Conservation (phyloP, 2,888 invertebrate genomes). For the Latrodectus hesperus region DNA sequence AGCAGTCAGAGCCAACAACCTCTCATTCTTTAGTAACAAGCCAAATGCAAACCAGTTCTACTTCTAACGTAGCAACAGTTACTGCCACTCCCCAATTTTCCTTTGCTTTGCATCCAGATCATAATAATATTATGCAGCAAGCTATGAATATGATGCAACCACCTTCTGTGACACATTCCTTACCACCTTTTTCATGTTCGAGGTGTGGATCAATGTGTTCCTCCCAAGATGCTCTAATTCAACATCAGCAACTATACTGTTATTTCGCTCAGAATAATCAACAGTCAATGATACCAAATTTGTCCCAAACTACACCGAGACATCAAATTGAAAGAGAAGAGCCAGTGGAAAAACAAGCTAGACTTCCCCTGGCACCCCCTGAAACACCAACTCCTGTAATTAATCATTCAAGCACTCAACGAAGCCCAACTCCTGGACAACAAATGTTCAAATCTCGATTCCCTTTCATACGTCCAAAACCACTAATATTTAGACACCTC, state of each 20-base stretch:
- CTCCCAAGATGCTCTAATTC: slow-evolving; percentile 59
- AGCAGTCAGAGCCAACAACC: neutral
- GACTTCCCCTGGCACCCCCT: slow-evolving; percentile 6
- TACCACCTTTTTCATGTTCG: slow-evolving; percentile 48
- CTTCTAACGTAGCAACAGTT: slow-evolving; percentile 13
- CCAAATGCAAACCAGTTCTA: neutral
- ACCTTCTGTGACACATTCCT: slow-evolving; percentile 10
- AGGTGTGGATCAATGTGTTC: slow-evolving; percentile 58
- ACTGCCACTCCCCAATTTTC: slow-evolving; percentile 48
- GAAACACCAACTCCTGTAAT: slow-evolving; percentile 36
- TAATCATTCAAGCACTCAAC: slow-evolving; percentile 16
- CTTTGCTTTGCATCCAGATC: slow-evolving; percentile 62
- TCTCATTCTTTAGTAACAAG: slow-evolving; percentile 9
- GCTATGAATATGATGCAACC: slow-evolving; percentile 52
- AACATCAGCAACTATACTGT: slow-evolving; percentile 66
- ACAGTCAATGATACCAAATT: slow-evolving; percentile 24
- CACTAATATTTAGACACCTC: slow-evolving; percentile 91
- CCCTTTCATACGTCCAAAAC: slow-evolving; percentile 72
- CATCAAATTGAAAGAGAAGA: slow-evolving; percentile 26
- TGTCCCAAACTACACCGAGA: slow-evolving; percentile 10
- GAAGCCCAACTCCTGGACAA: slow-evolving; percentile 61
- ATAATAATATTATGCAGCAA: slow-evolving; percentile 59
- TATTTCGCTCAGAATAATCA: slow-evolving; percentile 46
- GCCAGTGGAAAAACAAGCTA: slow-evolving; percentile 44
- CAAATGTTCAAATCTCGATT: slow-evolving; percentile 64